phyloP scores from a whole-genome alignment of 1,140 invertebrate genomes.

The Eumeta japonica region DNA sequence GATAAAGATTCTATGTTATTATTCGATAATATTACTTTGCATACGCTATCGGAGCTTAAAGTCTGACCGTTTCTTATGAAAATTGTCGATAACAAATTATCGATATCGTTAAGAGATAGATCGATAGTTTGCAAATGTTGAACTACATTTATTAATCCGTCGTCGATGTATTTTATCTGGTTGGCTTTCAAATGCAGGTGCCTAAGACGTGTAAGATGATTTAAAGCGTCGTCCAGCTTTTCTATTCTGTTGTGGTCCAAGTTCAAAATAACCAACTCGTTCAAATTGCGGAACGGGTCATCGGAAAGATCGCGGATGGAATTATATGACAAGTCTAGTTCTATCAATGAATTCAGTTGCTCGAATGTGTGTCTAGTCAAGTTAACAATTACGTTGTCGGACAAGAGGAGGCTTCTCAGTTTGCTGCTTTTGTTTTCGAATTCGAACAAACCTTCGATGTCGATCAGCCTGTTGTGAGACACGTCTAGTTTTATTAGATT shows the following conservation, averaged over 20 bases:
- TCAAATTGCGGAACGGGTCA: conserved; percentile 35
- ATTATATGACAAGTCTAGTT: conserved; percentile 41
- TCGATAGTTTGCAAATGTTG: conserved; percentile 41
- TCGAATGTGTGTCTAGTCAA: conserved; percentile 27
- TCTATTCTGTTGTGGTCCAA: conserved; percentile 38
- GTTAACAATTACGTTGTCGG: conserved; percentile 26
- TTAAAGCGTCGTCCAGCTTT: conserved; percentile 37
- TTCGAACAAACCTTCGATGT: conserved; percentile 29
- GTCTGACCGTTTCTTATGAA: conserved; percentile 37
- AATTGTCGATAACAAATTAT: conserved; percentile 24
- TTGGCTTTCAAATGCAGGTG: conserved; percentile 35
- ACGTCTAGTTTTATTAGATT: conserved; percentile 25
- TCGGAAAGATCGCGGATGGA: conserved; percentile 26
- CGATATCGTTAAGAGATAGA: conserved; percentile 32
- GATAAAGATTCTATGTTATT: conserved; percentile 29
- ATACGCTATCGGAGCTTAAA: conserved; percentile 26
- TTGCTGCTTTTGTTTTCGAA: conserved; percentile 27
- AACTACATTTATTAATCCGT: conserved; percentile 32
- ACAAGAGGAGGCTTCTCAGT: conserved; percentile 24
- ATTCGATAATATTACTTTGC: conserved; percentile 34
- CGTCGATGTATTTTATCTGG: conserved; percentile 30
- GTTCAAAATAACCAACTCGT: conserved; percentile 24
- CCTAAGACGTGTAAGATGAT: conserved; percentile 28
- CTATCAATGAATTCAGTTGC: conserved; percentile 25
- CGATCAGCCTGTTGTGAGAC: conserved; percentile 26